Evolutionary conservation across 2,888 invertebrate species (phyloP).

Genomic region (Pheosia gnoma): DNA sequence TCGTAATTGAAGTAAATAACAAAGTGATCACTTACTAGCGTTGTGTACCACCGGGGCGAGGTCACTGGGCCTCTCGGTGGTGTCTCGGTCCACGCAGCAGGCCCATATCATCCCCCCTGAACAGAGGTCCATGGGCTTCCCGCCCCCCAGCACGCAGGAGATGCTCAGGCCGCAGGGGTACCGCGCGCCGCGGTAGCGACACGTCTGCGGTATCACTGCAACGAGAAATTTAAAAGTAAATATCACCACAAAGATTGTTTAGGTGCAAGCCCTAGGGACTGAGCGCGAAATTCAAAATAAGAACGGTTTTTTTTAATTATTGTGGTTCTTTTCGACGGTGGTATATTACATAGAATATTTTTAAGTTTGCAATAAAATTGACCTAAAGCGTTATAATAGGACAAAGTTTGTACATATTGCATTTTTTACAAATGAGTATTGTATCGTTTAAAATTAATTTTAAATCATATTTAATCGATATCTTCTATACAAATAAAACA

Average conservation of each 20-base stretch:
- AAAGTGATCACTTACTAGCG: constrained; percentile 89
- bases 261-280: too few species aligned
- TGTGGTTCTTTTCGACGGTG: too few species aligned
- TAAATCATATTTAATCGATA: too few species aligned
- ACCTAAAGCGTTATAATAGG: too few species aligned
- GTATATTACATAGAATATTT: too few species aligned
- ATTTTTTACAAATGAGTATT: too few species aligned
- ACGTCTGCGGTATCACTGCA: constrained; percentile 95
- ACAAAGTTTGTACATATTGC: too few species aligned
- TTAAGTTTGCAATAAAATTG: too few species aligned
- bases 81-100: constrained; percentile 93
- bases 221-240: not conserved
- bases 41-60: constrained; percentile 89
- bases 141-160: constrained; percentile 94
- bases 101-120: constrained; percentile 98
- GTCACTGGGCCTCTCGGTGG: constrained; percentile 82
- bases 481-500: too few species aligned
- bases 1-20: not conserved
- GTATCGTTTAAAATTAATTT: too few species aligned
- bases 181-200: constrained; percentile 93
- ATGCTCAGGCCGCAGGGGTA: constrained; percentile 96
- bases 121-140: constrained; percentile 94
- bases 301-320: too few species aligned
- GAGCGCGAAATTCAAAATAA: too few species aligned
- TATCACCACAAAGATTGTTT: not conserved